Conservation (phyloP, 1,140 invertebrate species). For the Carposina sasakii region DNA sequence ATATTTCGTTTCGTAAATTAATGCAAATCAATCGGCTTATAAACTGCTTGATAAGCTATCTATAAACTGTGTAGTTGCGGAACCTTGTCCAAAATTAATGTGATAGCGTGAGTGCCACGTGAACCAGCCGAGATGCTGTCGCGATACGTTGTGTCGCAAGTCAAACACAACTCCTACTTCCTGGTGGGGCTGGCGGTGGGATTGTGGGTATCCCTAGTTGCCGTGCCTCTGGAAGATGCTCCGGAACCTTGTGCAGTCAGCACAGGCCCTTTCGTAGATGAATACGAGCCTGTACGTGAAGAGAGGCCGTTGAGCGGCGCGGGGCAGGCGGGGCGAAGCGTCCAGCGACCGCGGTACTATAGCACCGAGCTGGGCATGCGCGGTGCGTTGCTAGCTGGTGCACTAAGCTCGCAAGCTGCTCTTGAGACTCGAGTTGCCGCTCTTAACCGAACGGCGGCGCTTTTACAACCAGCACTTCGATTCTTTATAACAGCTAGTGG, state of each 20-base stretch:
- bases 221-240: slow-evolving; percentile 50
- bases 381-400: slow-evolving; percentile 90
- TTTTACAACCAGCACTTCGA: slow-evolving; percentile 85
- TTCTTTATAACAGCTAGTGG: slow-evolving; percentile 81
- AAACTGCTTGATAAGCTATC: too few relatives aligned
- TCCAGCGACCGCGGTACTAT: slow-evolving; percentile 90
- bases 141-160: slow-evolving; percentile 58
- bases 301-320: slow-evolving; percentile 40
- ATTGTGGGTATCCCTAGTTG: slow-evolving; percentile 52
- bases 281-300: slow-evolving; percentile 57
- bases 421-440: slow-evolving; percentile 81
- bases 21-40: too few relatives aligned
- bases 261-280: too few relatives aligned
- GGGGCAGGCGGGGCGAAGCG: slow-evolving; percentile 45
- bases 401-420: slow-evolving; percentile 82
- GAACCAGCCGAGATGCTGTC: slow-evolving; percentile 68
- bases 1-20: too few relatives aligned
- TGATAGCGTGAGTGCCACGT: background rate
- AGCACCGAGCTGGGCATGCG: slow-evolving; percentile 93
- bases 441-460: slow-evolving; percentile 85
- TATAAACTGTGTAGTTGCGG: too few relatives aligned
- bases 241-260: slow-evolving; percentile 23
- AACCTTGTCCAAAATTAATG: too few relatives aligned
- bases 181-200: slow-evolving; percentile 55
- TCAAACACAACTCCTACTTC: slow-evolving; percentile 68